phyloP scores from a whole-genome alignment of 2,888 invertebrate genomes.

The Desoria tigrina region DNA sequence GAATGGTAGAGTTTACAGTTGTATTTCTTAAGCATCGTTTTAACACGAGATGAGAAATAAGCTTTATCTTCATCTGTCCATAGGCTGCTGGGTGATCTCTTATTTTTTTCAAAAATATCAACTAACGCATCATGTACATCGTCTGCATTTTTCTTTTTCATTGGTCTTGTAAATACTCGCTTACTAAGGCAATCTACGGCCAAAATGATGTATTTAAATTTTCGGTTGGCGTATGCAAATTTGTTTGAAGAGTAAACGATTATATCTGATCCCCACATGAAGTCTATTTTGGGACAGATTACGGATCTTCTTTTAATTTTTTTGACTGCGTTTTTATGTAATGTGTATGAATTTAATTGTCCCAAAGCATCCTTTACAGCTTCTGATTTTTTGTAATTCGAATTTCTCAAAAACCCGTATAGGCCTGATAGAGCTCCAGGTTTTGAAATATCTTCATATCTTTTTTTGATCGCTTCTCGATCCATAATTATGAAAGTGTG shows the following conservation, averaged over 20 bases:
- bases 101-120: neutral
- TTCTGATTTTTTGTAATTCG: too few species aligned
- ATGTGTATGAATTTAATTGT: constrained; percentile 5
- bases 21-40: neutral
- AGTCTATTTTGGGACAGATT: neutral
- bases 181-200: constrained; percentile 1
- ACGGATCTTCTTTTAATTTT: constrained; percentile 1
- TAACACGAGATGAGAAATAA: neutral
- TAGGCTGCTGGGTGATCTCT: neutral
- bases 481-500: too few species aligned
- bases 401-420: neutral
- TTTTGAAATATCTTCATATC: neutral
- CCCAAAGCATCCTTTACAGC: neutral
- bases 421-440: neutral
- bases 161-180: too few species aligned
- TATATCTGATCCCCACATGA: neutral
- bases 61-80: neutral
- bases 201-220: neutral
- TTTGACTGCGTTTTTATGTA: neutral
- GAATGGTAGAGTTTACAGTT: neutral
- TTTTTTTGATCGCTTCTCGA: neutral
- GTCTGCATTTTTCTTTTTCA: too few species aligned
- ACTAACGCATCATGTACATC: neutral
- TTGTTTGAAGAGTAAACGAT: neutral
- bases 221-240: neutral